phyloP scores from a whole-genome alignment of 2,888 invertebrate genomes.

The Sisyra terminalis region DNA sequence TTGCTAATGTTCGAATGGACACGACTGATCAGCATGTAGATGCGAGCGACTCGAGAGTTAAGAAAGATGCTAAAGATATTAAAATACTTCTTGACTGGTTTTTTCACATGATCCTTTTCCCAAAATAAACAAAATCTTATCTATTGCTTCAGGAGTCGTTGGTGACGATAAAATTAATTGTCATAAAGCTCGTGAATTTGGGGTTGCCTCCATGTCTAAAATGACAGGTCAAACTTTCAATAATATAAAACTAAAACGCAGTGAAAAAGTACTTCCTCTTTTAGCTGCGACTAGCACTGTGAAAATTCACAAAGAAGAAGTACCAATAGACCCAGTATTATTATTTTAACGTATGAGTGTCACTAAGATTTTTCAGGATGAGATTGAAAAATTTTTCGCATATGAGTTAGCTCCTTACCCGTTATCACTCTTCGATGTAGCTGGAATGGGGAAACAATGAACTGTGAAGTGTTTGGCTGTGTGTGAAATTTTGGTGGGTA shows the following conservation, averaged over 20 bases:
- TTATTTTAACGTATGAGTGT: slow-evolving; percentile 1
- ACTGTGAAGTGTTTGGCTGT: slow-evolving; percentile 13
- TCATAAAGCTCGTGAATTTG: slow-evolving; percentile 14
- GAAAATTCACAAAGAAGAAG: slow-evolving; percentile 9
- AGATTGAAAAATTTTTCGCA: slow-evolving; percentile 19
- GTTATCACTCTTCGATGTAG: slow-evolving; percentile 1
- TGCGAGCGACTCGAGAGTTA: slow-evolving; percentile 20
- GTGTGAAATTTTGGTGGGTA: slow-evolving; percentile 18
- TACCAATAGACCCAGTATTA: slow-evolving; percentile 10
- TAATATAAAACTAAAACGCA: slow-evolving; percentile 19
- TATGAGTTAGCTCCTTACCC: slow-evolving; percentile 1
- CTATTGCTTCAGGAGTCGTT: slow-evolving; percentile 12
- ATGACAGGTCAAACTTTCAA: slow-evolving; percentile 14
- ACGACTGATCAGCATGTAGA: slow-evolving; percentile 23
- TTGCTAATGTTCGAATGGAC: slow-evolving; percentile 14
- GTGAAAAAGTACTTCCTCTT: slow-evolving; percentile 19
- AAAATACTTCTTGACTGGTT: slow-evolving; percentile 7
- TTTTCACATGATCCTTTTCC: too few relatives aligned
- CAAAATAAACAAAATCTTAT: slow-evolving; percentile 10
- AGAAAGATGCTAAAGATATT: slow-evolving; percentile 16
- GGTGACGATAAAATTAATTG: slow-evolving; percentile 14
- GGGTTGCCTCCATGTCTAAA: slow-evolving; percentile 13
- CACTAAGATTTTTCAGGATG: slow-evolving; percentile 11
- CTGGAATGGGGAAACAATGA: too few relatives aligned
- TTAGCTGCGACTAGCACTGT: too few relatives aligned